These are phyloP conservation scores for Acleris laterana DNA, from an alignment of 2,888 invertebrate species.

Conservation along the genomic window DNA sequence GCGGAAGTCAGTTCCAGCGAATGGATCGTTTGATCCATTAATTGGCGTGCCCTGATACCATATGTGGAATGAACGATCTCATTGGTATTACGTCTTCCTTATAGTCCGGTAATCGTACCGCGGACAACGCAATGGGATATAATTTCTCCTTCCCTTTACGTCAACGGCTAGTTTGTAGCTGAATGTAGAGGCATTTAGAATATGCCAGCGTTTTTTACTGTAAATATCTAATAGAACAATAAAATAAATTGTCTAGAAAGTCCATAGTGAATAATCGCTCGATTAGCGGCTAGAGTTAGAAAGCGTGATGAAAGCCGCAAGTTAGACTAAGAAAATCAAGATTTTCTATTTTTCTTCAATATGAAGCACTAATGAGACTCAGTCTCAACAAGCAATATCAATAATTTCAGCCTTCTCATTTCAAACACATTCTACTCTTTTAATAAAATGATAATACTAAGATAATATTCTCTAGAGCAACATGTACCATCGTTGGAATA, in stretches of 20 bases:
- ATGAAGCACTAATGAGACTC: background rate
- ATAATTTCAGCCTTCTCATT: no score
- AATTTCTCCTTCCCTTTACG: conserved; percentile 12
- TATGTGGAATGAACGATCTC: conserved; percentile 26
- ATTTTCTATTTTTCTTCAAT: conserved; percentile 37
- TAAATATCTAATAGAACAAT: conserved; percentile 28
- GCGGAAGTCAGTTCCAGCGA: conserved; percentile 31
- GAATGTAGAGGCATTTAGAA: background rate
- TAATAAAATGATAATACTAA: background rate
- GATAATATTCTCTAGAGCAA: conserved; percentile 1
- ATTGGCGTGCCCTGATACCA: conserved; percentile 28
- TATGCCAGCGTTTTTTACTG: background rate
- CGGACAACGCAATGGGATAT: conserved; percentile 14
- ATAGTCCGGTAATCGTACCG: conserved; percentile 23
- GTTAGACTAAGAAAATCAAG: conserved; percentile 42
- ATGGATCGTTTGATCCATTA: conserved; percentile 36
- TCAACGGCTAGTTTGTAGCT: background rate
- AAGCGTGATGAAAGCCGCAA: conserved; percentile 49
- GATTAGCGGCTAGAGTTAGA: conserved; percentile 47
- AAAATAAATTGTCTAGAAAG: conserved; percentile 52
- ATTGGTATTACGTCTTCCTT: conserved; percentile 29
- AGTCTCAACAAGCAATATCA: no score
- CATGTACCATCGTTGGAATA: conserved; percentile 24
- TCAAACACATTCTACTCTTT: background rate
- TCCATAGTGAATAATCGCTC: conserved; percentile 54